Evolutionary conservation across 2,797 vertebrate genomes (phyloP).

Genomic region (Pangasius larnaudii): DNA sequence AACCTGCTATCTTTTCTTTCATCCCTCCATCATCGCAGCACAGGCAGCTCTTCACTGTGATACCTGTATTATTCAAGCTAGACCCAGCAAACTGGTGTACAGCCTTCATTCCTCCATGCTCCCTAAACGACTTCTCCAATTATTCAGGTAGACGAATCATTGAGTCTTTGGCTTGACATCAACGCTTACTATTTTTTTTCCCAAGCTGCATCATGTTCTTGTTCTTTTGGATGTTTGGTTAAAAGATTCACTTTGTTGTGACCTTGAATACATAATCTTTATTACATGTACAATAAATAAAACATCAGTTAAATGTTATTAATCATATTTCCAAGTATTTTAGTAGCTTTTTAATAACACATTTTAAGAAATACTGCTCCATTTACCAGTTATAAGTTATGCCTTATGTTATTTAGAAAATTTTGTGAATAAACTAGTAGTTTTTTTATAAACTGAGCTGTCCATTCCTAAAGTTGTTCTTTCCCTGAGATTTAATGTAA

Average conservation of each 20-base stretch:
- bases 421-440: background rate
- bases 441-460: background rate
- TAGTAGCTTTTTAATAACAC: background rate
- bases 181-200: background rate
- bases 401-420: background rate
- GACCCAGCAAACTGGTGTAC: background rate
- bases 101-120: background rate
- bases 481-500: constrained; percentile 30
- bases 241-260: background rate
- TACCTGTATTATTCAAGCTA: background rate
- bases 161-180: background rate
- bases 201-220: background rate
- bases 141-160: background rate
- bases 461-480: background rate
- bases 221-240: background rate
- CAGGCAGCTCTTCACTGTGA: background rate
- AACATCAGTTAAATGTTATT: background rate
- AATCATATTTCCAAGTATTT: background rate
- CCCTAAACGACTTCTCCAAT: background rate
- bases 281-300: constrained; percentile 30
- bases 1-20: background rate
- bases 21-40: background rate
- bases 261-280: background rate
- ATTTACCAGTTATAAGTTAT: background rate
- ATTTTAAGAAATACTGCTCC: constrained; percentile 7